These are phyloP conservation scores for Lepidurus couesii DNA, from an alignment of 1,140 invertebrate genomes.

Conservation along the genomic window DNA sequence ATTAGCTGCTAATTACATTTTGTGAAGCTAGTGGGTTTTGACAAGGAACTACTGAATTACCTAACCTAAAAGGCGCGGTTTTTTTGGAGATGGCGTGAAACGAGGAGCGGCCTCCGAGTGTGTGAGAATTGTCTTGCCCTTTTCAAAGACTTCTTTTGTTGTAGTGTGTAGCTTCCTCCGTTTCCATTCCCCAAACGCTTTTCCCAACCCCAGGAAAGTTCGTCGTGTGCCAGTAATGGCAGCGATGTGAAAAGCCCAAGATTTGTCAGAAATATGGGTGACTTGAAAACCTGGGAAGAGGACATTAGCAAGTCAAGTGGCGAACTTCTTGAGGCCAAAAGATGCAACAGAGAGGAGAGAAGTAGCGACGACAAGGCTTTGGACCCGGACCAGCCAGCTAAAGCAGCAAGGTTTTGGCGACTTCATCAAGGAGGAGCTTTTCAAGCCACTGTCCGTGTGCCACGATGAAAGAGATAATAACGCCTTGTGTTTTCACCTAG, in stretches of 20 bases:
- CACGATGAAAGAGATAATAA: conserved; percentile 20
- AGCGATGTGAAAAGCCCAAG: background rate
- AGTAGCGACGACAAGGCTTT: background rate
- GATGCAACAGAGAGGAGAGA: background rate
- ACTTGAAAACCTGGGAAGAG: no score
- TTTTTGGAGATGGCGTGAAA: background rate
- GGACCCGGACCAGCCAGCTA: conserved; percentile 5
- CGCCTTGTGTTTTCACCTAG: background rate
- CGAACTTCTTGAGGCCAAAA: background rate
- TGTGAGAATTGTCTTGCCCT: background rate
- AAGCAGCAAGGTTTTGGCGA: conserved; percentile 2
- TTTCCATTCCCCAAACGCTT: background rate
- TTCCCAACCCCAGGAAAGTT: background rate
- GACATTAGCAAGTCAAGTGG: background rate
- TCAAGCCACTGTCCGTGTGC: background rate
- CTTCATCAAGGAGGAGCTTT: conserved; percentile 21
- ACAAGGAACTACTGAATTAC: conserved; percentile 15
- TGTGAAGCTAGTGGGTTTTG: background rate
- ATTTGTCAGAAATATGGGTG: background rate
- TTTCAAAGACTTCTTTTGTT: background rate
- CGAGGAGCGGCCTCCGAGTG: background rate
- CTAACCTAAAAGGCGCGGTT: background rate
- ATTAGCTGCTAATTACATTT: background rate
- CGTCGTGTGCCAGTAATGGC: conserved; percentile 20
- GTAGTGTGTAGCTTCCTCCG: background rate